These are phyloP conservation scores for Willowsia nigromaculata DNA, from an alignment of 2,888 invertebrate species.

Conservation along the genomic window DNA sequence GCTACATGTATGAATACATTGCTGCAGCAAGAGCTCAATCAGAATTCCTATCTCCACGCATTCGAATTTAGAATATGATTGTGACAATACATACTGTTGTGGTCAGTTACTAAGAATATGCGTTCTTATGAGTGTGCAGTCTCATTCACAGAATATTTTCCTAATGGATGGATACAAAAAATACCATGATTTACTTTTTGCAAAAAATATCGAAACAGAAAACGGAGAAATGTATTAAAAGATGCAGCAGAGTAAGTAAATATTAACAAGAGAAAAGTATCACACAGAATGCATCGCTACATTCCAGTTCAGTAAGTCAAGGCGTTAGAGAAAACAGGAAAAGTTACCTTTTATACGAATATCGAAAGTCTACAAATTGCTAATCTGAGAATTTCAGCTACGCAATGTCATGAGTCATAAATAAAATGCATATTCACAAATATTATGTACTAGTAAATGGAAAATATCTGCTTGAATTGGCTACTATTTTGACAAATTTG, in stretches of 20 bases:
- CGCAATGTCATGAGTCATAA: conserved; percentile 50
- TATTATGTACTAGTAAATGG: not conserved
- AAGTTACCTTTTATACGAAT: not conserved
- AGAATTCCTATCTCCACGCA: not conserved
- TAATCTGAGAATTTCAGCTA: conserved; percentile 34
- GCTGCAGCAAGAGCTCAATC: not conserved
- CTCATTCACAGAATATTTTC: conserved; percentile 26
- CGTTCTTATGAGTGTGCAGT: not conserved
- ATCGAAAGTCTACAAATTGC: not conserved
- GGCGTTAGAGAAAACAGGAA: conserved; percentile 2
- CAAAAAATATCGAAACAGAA: not conserved
- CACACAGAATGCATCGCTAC: not conserved
- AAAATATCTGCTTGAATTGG: not conserved
- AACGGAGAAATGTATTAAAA: not conserved
- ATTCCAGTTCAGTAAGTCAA: conserved; percentile 54
- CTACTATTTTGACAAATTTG: not conserved
- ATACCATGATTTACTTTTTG: not conserved
- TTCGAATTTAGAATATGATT: not conserved
- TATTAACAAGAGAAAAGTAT: not conserved
- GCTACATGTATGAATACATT: not conserved
- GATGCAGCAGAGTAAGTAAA: not conserved
- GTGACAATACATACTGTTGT: not conserved
- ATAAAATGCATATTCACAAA: not conserved
- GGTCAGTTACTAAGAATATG: not conserved
- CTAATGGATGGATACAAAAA: conserved; percentile 27